A percentile compares a stretch with the other conserved stretches of the same genome.
These are phyloP conservation scores for Phyllotreta striolata DNA, from an alignment of 2,888 invertebrate genomes.

Conservation along the genomic window DNA sequence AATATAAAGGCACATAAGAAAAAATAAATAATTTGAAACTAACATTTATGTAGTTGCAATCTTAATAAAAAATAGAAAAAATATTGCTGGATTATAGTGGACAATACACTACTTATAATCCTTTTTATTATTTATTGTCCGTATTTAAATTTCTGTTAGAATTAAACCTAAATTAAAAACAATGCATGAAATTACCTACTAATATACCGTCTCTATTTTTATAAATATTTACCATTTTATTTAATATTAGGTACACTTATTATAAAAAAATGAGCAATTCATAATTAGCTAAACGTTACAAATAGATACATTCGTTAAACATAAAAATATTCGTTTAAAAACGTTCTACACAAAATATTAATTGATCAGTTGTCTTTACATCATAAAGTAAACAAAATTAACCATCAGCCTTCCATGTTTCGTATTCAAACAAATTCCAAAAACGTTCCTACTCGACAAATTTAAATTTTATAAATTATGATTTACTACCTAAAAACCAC, in stretches of 20 bases:
- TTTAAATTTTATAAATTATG: too few relatives aligned
- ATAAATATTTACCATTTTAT: background rate
- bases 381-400: too few relatives aligned
- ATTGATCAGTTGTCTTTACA: too few relatives aligned
- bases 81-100: too few relatives aligned
- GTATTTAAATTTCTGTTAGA: background rate
- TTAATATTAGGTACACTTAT: constrained; percentile 10
- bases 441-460: too few relatives aligned
- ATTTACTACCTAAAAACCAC: too few relatives aligned
- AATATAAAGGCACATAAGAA: constrained; percentile 42
- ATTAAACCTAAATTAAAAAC: background rate
- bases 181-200: constrained; percentile 9
- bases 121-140: background rate
- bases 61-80: constrained; percentile 17
- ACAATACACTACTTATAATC: too few relatives aligned
- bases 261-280: constrained; percentile 11
- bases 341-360: too few relatives aligned
- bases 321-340: too few relatives aligned
- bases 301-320: too few relatives aligned
- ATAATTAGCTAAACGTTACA: background rate
- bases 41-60: constrained; percentile 13
- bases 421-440: too few relatives aligned
- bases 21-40: constrained; percentile 41
- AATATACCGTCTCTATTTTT: constrained; percentile 1
- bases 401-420: too few relatives aligned